Base-by-base conservation (phyloP, 2,888 invertebrate species). In the Eristalinus sepulchralis region DNA sequence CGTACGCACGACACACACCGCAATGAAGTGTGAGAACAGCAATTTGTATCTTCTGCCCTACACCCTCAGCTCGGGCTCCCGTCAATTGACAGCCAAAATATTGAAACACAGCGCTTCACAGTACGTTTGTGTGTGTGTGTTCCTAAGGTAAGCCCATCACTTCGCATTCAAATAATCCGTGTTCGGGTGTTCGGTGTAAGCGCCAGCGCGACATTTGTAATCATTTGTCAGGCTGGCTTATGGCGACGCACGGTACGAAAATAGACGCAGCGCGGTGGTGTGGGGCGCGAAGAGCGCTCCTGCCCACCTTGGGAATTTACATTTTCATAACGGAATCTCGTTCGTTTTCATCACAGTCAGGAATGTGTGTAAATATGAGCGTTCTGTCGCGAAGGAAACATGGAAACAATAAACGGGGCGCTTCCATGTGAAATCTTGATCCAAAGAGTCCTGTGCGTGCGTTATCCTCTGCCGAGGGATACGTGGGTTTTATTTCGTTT, bases 1-100 rank as follows among this genome's bases (percentile, higher is more conserved):
- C 72, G 47, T 68, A 72, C 72, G 71, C 80, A 27, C 27, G 84
- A 81, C 81, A 85, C 81, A 85, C 81, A 81, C 77, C 8, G 47
- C 70, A 80, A 83, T 70, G 27, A 70, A 33, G 53, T 75, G 80
- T 75, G 80, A 76, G 77, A 81, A 72, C 76, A 57, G 76, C 81
- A 85, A 85, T 85, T 85, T 85, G 81, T 85, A 85, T 81, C 68
- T 81, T 63, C 80, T 10, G 31, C 68, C 67, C 71, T n/a, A n/a
- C n/a, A 55, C 31, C 17, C 53, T 17, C 33, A 17, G 9, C 17
- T 11, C 1, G 11, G 24, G 27, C 59, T 13, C 22, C n/a, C 33
- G 31, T 34, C 34, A 47, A 53, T 55, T 83, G 83, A 78, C 83
- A 73, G 79, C 31, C 79, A 60, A 83, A 73, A 83, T 79, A 83